A percentile compares a stretch with the other conserved stretches of the same genome.
Evolutionary conservation across 2,888 invertebrate genomes (phyloP).

Genomic region (Parnassius glacialis): DNA sequence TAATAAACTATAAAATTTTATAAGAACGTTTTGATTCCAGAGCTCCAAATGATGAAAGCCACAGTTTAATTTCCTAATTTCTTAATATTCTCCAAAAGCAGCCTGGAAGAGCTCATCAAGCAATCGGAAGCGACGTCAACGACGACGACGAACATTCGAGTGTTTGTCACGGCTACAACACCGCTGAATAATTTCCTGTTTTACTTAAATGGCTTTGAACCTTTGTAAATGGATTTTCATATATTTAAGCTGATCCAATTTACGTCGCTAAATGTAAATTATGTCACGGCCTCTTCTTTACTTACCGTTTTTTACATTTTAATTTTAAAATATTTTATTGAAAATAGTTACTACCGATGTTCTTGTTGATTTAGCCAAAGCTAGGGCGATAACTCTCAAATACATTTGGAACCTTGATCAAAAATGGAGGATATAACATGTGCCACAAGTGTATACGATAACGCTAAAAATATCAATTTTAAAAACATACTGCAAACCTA

Average conservation of each 20-base stretch:
- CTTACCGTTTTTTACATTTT: no score
- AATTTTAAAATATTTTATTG: no score
- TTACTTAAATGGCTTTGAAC: conserved; percentile 68
- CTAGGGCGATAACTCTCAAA: no score
- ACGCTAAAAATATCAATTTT: no score
- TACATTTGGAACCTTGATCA: no score
- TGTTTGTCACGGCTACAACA: conserved; percentile 56
- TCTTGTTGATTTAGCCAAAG: no score
- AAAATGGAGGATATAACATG: no score
- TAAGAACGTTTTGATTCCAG: conserved; percentile 49
- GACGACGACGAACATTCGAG: conserved; percentile 58
- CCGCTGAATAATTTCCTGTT: conserved; percentile 74
- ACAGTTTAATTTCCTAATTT: conserved; percentile 77
- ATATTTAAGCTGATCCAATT: conserved; percentile 17
- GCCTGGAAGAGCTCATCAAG: conserved; percentile 68
- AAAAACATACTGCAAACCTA: no score
- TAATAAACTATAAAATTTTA: neutral
- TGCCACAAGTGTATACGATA: no score
- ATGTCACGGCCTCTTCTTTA: neutral
- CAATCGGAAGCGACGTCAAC: conserved; percentile 71
- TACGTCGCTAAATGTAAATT: conserved; percentile 15
- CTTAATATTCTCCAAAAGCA: conserved; percentile 64
- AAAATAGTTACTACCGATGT: no score
- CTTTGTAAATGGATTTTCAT: conserved; percentile 59
- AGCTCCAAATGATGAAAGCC: conserved; percentile 59